Evolutionary conservation across 2,888 invertebrate species (phyloP).

Genomic region (Oscheius sp.): DNA sequence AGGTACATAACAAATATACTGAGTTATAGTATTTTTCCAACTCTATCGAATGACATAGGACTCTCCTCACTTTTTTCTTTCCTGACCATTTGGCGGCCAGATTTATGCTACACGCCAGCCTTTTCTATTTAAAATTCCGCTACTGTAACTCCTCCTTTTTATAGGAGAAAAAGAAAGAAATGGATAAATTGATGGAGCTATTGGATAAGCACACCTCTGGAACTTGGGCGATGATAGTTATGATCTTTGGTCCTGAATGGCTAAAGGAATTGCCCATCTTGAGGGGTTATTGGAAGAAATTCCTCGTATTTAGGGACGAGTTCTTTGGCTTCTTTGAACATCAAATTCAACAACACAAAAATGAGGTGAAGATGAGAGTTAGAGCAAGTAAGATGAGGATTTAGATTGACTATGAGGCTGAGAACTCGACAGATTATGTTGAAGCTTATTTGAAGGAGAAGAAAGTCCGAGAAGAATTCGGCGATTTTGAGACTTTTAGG

Average conservation of each 20-base stretch:
- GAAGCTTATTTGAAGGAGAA: conserved; percentile 42
- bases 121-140: too few relatives aligned
- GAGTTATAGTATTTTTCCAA: too few relatives aligned
- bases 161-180: neutral
- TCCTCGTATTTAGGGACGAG: conserved; percentile 40
- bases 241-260: neutral
- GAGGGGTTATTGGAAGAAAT: neutral
- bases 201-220: neutral
- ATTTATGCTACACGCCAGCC: too few relatives aligned
- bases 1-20: too few relatives aligned
- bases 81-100: too few relatives aligned
- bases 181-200: neutral
- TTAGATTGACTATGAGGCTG: conserved; percentile 31
- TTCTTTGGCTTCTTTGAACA: conserved; percentile 41
- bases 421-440: conserved; percentile 38
- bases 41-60: too few relatives aligned
- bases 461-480: conserved; percentile 30
- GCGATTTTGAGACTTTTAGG: conserved; percentile 35
- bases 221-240: neutral
- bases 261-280: neutral
- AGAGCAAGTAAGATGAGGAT: too few relatives aligned
- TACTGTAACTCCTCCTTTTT: too few relatives aligned
- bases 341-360: conserved; percentile 35
- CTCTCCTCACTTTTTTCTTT: too few relatives aligned
- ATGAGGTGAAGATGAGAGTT: too few relatives aligned